These are phyloP conservation scores for Plestiodon gilberti DNA, from an alignment of 2,113 vertebrate genomes.

Conservation along the genomic window DNA sequence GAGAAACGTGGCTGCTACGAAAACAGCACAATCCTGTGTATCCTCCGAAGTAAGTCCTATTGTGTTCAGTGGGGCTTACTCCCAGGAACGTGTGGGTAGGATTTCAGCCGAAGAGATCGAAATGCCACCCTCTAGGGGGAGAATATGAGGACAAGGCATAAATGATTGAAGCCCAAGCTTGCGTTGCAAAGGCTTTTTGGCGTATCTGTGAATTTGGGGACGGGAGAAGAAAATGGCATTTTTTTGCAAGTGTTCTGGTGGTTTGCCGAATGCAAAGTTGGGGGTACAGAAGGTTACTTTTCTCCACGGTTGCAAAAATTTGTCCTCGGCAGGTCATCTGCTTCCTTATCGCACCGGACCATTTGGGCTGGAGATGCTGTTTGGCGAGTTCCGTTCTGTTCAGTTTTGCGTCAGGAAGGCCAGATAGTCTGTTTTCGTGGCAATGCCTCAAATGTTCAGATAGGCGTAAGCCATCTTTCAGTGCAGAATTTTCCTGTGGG, in stretches of 20 bases:
- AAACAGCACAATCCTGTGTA: too few species aligned
- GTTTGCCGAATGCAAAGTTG: not conserved
- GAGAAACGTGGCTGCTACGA: not conserved
- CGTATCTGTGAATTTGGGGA: not conserved
- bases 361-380: not conserved
- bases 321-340: not conserved
- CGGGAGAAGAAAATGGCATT: not conserved
- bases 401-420: too few species aligned
- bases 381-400: not conserved
- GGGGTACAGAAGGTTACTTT: not conserved
- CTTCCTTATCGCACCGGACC: not conserved
- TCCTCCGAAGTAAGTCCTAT: too few species aligned
- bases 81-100: too few species aligned
- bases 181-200: not conserved
- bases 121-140: not conserved
- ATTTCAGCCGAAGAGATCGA: accelerated
- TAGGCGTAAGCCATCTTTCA: not conserved
- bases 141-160: accelerated
- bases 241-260: not conserved
- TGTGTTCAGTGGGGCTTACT: too few species aligned
- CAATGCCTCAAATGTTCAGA: not conserved
- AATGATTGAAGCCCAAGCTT: not conserved
- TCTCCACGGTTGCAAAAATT: not conserved
- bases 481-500: not conserved
- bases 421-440: not conserved